Conservation (phyloP, 2,797 vertebrate genomes). For the Takifugu rubripes region DNA sequence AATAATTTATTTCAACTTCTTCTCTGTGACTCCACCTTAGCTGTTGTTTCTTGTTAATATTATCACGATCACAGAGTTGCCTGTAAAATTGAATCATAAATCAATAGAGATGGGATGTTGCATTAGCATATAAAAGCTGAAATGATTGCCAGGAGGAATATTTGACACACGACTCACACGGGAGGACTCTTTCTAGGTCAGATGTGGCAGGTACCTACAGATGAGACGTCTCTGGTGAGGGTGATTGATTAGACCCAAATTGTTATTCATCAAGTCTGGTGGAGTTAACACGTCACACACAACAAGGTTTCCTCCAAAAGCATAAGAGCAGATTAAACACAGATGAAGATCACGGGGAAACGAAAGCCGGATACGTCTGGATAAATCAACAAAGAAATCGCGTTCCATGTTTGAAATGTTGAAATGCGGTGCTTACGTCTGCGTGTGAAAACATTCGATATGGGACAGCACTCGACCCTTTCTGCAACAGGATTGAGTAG, state of each 20-base stretch:
- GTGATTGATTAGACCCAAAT: slow-evolving; percentile 38
- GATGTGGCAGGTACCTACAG: slow-evolving; percentile 11
- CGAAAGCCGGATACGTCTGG: slow-evolving; percentile 2
- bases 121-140: slow-evolving; percentile 20
- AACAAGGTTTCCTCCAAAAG: slow-evolving; percentile 6
- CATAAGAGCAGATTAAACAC: slow-evolving; percentile 15
- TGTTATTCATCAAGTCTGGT: slow-evolving; percentile 47
- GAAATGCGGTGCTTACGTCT: slow-evolving; percentile 17
- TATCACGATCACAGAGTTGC: background rate
- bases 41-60: background rate
- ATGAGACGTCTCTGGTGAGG: slow-evolving; percentile 13
- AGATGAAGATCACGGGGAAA: slow-evolving; percentile 6
- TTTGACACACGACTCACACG: slow-evolving; percentile 19
- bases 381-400: slow-evolving; percentile 13
- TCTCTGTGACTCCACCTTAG: slow-evolving; percentile 2
- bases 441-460: slow-evolving; percentile 23
- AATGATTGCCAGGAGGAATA: slow-evolving; percentile 9
- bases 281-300: slow-evolving; percentile 25
- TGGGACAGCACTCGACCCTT: slow-evolving; percentile 14
- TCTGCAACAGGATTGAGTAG: slow-evolving; percentile 11
- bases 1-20: background rate
- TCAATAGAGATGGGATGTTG: slow-evolving; percentile 8
- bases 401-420: slow-evolving; percentile 7
- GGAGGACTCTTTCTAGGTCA: slow-evolving; percentile 30
- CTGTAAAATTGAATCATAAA: slow-evolving; percentile 4